Evolutionary conservation across 2,113 vertebrate genomes (phyloP).

Genomic region (Maccullochella peelii): DNA sequence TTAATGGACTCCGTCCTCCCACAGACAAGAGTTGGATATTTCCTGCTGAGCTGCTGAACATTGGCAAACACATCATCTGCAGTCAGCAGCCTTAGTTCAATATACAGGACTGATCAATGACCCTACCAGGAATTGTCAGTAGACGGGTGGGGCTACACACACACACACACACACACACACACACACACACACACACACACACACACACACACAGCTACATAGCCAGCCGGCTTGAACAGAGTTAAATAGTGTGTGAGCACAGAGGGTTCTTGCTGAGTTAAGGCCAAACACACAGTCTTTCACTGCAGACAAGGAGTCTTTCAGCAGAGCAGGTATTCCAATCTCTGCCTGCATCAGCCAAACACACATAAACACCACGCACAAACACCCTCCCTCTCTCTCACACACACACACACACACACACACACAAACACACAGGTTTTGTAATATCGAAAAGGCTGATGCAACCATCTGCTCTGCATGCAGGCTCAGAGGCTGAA

Average conservation of each 20-base stretch:
- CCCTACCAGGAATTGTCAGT: not conserved
- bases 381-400: conserved; percentile 1
- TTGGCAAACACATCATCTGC: conserved; percentile 4
- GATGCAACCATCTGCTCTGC: conserved; percentile 53
- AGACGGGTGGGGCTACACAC: conserved; percentile 27
- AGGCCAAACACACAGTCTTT: conserved; percentile 61
- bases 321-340: conserved; percentile 61
- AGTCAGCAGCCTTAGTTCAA: conserved; percentile 40
- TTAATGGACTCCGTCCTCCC: conserved; percentile 1
- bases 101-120: conserved; percentile 42
- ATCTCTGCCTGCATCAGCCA: conserved; percentile 60
- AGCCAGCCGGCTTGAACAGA: conserved; percentile 1
- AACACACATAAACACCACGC: conserved; percentile 27
- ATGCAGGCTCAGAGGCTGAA: conserved; percentile 24
- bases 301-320: conserved; percentile 68
- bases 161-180: conserved; percentile 16
- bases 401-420: conserved; percentile 6
- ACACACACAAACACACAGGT: conserved; percentile 29
- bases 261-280: conserved; percentile 53
- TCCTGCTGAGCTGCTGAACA: conserved; percentile 14
- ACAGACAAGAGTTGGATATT: not conserved
- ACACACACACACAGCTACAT: conserved; percentile 13
- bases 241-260: conserved; percentile 37
- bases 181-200: conserved; percentile 1
- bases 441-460: conserved; percentile 37